A percentile compares a stretch with the other conserved stretches of the same genome.
Conservation (phyloP, 2,888 invertebrate genomes). For the Pyrrhia umbra region DNA sequence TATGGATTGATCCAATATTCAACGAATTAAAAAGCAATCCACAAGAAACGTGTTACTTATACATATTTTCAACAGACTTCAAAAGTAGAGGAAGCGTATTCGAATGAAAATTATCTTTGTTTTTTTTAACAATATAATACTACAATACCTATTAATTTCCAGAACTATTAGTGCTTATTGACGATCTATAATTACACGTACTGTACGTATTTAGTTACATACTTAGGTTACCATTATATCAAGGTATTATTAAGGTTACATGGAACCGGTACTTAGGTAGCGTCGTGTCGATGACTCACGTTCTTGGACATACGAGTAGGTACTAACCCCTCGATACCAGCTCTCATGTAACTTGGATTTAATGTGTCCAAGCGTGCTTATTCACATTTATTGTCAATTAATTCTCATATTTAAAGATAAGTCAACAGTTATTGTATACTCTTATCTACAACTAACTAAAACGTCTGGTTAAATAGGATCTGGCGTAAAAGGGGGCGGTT, state of each 20-base stretch:
- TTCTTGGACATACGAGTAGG: slow-evolving; percentile 1
- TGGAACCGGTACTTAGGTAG: not conserved
- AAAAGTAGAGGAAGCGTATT: too few relatives aligned
- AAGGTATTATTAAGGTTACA: slow-evolving; percentile 1
- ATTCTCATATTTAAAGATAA: not conserved
- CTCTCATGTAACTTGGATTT: not conserved
- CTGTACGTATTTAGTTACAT: not conserved
- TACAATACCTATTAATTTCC: too few relatives aligned
- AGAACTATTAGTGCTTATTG: not conserved
- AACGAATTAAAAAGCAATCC: slow-evolving; percentile 4
- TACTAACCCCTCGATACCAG: not conserved
- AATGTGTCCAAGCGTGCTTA: not conserved
- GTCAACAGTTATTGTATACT: slow-evolving; percentile 32
- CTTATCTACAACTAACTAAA: slow-evolving; percentile 48
- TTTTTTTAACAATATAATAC: too few relatives aligned
- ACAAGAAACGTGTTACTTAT: slow-evolving; percentile 1
- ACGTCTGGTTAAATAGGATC: slow-evolving; percentile 46
- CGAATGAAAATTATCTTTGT: too few relatives aligned
- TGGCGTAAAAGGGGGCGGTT: slow-evolving; percentile 60
- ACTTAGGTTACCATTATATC: not conserved
- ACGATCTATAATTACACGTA: not conserved
- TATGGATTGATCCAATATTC: slow-evolving; percentile 28
- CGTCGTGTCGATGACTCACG: not conserved
- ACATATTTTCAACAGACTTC: not conserved
- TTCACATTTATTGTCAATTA: not conserved